phyloP scores from a whole-genome alignment of 2,113 vertebrate species.

The Oceanites oceanicus region DNA sequence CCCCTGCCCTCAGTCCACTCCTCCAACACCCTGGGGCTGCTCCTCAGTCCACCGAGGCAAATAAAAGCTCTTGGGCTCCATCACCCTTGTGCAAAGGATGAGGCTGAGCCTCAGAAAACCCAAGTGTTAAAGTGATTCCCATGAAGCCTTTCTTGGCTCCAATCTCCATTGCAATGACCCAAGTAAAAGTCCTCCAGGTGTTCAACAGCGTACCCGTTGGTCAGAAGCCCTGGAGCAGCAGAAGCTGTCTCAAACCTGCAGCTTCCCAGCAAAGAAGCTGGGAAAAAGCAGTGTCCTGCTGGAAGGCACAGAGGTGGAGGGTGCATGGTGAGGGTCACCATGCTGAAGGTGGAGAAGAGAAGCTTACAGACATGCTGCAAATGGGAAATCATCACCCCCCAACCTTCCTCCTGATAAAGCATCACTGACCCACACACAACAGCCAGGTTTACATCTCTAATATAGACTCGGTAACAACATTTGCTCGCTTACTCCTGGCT shows the following conservation, averaged over 20 bases:
- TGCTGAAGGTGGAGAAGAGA: not conserved
- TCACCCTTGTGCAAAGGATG: not conserved
- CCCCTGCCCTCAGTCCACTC: not conserved
- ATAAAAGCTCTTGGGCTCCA: not conserved
- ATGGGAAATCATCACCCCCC: not conserved
- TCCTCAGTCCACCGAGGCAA: not conserved
- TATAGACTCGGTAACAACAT: not conserved
- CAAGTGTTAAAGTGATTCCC: not conserved
- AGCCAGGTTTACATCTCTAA: not conserved
- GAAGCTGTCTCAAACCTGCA: not conserved
- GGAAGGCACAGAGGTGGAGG: not conserved
- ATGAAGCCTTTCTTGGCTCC: not conserved
- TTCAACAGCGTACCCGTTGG: fast-evolving
- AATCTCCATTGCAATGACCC: not conserved
- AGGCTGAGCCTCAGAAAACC: not conserved
- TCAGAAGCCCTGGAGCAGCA: not conserved
- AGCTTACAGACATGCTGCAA: not conserved
- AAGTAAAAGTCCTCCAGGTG: too few relatives aligned
- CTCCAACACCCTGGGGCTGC: not conserved
- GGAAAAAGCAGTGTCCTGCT: not conserved
- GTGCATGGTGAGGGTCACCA: not conserved
- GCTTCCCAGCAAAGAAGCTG: not conserved
- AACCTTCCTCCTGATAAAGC: not conserved
- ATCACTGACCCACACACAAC: too few relatives aligned
- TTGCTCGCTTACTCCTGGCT: not conserved